A percentile compares a stretch with the other conserved stretches of the same genome.
Evolutionary conservation across 2,888 invertebrate species (phyloP).

Genomic region (Pseudanteris insignis): DNA sequence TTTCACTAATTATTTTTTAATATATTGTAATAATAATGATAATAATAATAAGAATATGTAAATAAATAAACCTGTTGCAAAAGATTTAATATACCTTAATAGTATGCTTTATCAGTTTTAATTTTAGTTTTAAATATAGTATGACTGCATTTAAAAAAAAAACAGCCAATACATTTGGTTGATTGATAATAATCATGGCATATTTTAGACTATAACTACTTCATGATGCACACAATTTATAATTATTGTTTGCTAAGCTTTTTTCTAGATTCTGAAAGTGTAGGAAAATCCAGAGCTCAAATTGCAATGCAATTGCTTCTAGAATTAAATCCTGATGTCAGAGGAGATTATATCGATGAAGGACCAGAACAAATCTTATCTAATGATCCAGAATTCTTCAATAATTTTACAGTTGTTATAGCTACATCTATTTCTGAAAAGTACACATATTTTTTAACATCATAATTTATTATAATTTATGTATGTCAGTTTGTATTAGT

Average conservation of each 20-base stretch:
- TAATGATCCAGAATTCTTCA: slow-evolving; percentile 89
- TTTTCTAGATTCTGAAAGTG: slow-evolving; percentile 83
- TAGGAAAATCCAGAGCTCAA: slow-evolving; percentile 83
- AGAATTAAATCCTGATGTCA: slow-evolving; percentile 92
- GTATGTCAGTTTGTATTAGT: too few relatives aligned
- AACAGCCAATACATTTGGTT: background rate
- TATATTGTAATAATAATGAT: too few relatives aligned
- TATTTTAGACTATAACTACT: too few relatives aligned
- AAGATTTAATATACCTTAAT: too few relatives aligned
- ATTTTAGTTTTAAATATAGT: too few relatives aligned
- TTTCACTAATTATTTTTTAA: too few relatives aligned
- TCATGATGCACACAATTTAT: too few relatives aligned
- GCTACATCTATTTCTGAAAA: slow-evolving; percentile 81
- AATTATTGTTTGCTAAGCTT: slow-evolving; percentile 78
- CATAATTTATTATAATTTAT: background rate
- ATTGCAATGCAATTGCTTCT: slow-evolving; percentile 82
- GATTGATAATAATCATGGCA: too few relatives aligned
- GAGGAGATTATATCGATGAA: slow-evolving; percentile 92
- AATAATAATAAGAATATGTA: too few relatives aligned
- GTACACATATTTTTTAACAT: slow-evolving; percentile 56
- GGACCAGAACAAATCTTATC: slow-evolving; percentile 83
- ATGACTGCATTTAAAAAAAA: too few relatives aligned
- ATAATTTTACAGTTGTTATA: slow-evolving; percentile 86
- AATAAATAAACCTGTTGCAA: too few relatives aligned
- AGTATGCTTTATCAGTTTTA: too few relatives aligned